These are phyloP conservation scores for Orius laevigatus DNA, from an alignment of 1,140 invertebrate species.

Conservation along the genomic window DNA sequence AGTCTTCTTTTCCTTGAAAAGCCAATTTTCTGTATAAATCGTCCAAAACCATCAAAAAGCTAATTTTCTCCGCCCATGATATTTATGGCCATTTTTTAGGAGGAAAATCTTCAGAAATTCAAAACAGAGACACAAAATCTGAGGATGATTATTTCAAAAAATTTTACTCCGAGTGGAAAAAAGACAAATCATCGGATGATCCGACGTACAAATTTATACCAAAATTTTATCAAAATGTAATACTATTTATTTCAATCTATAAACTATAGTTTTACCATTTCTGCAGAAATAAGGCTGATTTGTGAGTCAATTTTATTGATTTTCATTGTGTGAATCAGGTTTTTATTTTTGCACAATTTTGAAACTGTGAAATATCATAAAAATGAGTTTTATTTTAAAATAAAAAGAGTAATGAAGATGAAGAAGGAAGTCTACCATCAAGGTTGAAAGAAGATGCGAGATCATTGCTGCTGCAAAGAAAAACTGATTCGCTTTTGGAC, in stretches of 20 bases:
- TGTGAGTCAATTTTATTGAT: background rate
- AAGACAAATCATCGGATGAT: background rate
- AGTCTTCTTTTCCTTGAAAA: too few relatives aligned
- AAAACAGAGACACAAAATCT: too few relatives aligned
- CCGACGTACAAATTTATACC: slow-evolving; percentile 3
- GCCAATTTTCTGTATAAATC: too few relatives aligned
- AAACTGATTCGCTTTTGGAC: slow-evolving; percentile 6
- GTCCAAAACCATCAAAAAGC: too few relatives aligned
- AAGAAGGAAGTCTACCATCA: slow-evolving; percentile 10
- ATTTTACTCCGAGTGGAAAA: slow-evolving; percentile 4
- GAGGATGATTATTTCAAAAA: background rate
- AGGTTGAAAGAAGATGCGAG: slow-evolving; percentile 15
- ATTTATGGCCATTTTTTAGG: too few relatives aligned
- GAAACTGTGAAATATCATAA: too few relatives aligned
- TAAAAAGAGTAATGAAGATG: background rate
- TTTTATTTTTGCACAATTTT: too few relatives aligned
- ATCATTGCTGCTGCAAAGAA: slow-evolving; percentile 11
- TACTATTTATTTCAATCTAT: background rate
- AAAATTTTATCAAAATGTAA: slow-evolving; percentile 1
- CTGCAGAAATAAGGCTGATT: background rate
- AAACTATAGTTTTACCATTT: background rate
- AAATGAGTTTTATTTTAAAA: background rate
- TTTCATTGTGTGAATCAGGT: too few relatives aligned
- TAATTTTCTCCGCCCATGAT: too few relatives aligned
- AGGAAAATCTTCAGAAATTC: too few relatives aligned